Evolutionary conservation across 2,888 invertebrate species (phyloP).

Genomic region (Hirtodrosophila trivittata): DNA sequence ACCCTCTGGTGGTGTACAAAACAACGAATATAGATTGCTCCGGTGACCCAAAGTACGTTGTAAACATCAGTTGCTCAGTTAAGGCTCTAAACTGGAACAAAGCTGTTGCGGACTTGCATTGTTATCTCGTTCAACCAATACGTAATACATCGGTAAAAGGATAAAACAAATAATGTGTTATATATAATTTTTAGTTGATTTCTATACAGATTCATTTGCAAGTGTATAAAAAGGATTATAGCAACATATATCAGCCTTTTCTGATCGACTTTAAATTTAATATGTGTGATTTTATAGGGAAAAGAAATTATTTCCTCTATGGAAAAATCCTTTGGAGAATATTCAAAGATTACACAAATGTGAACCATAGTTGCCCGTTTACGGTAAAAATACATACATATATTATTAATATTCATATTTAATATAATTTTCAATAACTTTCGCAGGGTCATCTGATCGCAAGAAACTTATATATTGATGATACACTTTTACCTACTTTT

Average conservation of each 20-base stretch:
- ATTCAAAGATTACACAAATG: conserved; percentile 24
- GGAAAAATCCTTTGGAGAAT: conserved; percentile 17
- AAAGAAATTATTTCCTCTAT: conserved; percentile 31
- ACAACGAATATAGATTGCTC: conserved; percentile 39
- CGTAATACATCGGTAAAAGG: conserved; percentile 35
- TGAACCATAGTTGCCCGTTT: conserved; percentile 46
- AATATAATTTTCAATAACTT: not conserved
- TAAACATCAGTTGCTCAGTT: conserved; percentile 31
- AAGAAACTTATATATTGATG: conserved; percentile 21
- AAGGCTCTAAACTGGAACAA: conserved; percentile 53
- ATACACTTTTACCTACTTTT: conserved; percentile 7
- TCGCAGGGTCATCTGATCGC: conserved; percentile 29
- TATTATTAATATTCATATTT: not conserved
- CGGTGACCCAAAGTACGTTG: not conserved
- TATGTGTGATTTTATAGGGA: conserved; percentile 38
- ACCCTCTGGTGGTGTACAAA: conserved; percentile 30
- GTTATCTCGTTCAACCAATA: conserved; percentile 16
- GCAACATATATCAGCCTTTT: conserved; percentile 51
- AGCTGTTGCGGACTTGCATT: conserved; percentile 31
- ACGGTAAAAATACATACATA: conserved; percentile 10
- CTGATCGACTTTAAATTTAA: conserved; percentile 38
- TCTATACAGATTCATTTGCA: conserved; percentile 7
- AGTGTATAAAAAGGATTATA: conserved; percentile 38
- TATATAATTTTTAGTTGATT: too few species aligned
- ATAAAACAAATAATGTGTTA: too few species aligned